Base-by-base conservation (phyloP, 2,797 vertebrate genomes). In the Streptopelia turtur region DNA sequence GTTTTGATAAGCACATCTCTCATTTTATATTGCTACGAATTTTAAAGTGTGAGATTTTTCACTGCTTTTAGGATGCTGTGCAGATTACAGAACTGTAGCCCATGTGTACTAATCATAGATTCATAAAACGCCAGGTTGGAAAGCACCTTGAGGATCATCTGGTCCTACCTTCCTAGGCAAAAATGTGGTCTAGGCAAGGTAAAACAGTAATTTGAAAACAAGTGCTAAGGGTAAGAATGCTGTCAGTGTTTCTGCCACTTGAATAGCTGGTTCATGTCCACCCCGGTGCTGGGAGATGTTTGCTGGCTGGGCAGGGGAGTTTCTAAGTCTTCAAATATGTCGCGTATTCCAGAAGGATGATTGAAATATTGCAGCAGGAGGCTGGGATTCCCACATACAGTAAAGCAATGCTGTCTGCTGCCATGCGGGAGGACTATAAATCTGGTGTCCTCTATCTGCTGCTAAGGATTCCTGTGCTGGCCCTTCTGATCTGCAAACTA, bases 1-100 rank as follows among this genome's bases (percentile, higher is more conserved):
- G 45, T 96, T 97, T 95, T 75, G 60, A 84, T 97, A 96, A 97
- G 88, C 52, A 77, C 50, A 70, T 90, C 92, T 88, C 55, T 97
- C 84, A 96, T 66, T 94, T 87, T 69, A n/a, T 61, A 27, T 92
- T 91, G 92, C 77, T 80, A 28, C 53, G 82, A 45, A 50, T 64
- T 90, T 83, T 47, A 71, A 94, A 59, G 21, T 64, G 76, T 66
- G 56, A 65, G 49, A 65, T 80, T 87, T 92, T 86, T 53, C 55
- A 33, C 8, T 75, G 1, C 28, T 80, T 72, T n/a, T 7, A 65
- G 55, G 41, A 31, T 79, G 33, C 64, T 74, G 43, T 90, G 57
- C 16, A 47, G 64, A 75, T 80, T 83, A 55, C 13, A 64, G 71
- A 77, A 16, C 47, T 53, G 14, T 49, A 33, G 31, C 27, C 30